Evolutionary conservation across 2,797 vertebrate species (phyloP).

Genomic region (Sebastes hopkinsi): DNA sequence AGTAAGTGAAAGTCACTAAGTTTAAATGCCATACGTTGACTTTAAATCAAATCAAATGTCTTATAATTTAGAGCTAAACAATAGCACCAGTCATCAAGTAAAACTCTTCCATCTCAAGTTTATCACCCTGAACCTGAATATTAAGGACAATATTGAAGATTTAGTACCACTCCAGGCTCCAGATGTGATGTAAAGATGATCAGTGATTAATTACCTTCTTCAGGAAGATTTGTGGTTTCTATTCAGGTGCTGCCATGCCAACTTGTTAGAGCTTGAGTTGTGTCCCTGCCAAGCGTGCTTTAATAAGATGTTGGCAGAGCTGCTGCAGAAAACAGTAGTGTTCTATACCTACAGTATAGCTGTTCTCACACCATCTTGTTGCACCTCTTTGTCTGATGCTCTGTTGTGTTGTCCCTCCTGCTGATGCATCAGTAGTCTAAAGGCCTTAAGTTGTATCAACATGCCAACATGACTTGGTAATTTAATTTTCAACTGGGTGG

Average conservation of each 20-base stretch:
- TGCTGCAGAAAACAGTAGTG: background rate
- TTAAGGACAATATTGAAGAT: background rate
- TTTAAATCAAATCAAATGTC: too few species aligned
- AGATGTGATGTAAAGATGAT: background rate
- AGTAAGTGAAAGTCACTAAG: too few species aligned
- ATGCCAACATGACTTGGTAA: background rate
- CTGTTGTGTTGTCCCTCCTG: background rate
- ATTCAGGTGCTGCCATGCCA: background rate
- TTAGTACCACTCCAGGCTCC: background rate
- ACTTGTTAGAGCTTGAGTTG: background rate
- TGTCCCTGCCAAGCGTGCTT: background rate
- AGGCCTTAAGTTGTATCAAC: background rate
- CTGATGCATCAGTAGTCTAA: background rate
- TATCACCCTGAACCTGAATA: background rate
- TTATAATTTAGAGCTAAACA: background rate
- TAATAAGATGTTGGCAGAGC: background rate
- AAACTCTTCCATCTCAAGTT: background rate
- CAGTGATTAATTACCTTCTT: background rate
- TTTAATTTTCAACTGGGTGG: slow-evolving; percentile 7
- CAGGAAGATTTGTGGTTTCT: background rate
- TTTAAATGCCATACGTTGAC: background rate
- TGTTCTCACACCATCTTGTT: background rate
- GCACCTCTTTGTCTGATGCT: background rate
- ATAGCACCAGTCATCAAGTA: background rate
- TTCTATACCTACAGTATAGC: background rate